Evolutionary conservation across 1,140 invertebrate species (phyloP).

Genomic region (Argopecten irradians): DNA sequence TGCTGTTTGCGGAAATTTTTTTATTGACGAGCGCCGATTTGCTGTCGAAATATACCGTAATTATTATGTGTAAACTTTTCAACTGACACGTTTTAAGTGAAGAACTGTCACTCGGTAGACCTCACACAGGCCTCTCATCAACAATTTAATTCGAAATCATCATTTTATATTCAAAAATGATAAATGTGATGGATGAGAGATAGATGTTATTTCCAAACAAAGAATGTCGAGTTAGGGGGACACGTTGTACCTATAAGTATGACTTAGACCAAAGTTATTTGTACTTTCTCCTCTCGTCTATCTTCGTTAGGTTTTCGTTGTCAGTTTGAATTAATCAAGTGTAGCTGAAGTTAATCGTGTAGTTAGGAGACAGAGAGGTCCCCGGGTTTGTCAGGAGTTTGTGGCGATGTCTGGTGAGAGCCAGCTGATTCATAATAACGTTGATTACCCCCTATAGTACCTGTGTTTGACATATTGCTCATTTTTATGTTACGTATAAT

Average conservation of each 20-base stretch:
- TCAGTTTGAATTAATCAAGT: conserved; percentile 17
- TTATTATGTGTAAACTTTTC: neutral
- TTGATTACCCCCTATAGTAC: neutral
- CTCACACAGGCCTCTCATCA: neutral
- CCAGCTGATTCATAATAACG: neutral
- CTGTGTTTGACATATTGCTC: neutral
- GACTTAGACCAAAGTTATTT: conserved; percentile 10
- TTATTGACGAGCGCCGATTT: neutral
- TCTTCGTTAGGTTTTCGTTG: neutral
- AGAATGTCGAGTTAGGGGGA: neutral
- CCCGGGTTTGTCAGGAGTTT: neutral
- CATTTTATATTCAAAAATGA: neutral
- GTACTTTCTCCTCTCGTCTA: conserved; percentile 1
- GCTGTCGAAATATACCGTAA: neutral
- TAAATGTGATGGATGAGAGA: neutral
- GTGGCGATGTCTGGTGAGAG: neutral
- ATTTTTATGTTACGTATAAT: neutral
- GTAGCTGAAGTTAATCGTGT: conserved; percentile 10
- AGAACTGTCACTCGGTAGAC: neutral
- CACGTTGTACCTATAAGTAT: neutral
- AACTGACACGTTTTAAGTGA: neutral
- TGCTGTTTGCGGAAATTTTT: neutral
- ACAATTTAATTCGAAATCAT: conserved; percentile 9
- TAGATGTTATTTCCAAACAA: neutral
- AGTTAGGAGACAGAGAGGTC: neutral